Percentiles rank a stretch among this genome's conserved stretches.
Conservation (phyloP, 2,113 vertebrate species). For the Haemorhous mexicanus region DNA sequence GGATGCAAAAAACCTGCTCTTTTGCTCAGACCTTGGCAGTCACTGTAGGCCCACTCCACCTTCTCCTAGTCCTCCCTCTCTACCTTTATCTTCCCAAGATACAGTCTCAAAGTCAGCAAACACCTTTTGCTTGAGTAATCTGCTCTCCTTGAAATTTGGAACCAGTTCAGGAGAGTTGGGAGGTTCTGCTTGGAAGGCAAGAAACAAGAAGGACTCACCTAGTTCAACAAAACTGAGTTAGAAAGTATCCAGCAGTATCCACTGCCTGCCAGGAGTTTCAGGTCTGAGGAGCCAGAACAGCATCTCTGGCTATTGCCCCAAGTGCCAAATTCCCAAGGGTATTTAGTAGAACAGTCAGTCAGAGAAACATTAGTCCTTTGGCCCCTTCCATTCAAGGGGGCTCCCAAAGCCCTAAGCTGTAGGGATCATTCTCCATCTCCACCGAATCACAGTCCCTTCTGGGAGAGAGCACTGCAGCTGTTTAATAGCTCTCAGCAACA, state of each 20-base stretch:
- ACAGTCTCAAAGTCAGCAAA: background rate
- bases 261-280: background rate
- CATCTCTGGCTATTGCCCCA: background rate
- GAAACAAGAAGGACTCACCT: background rate
- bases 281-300: background rate
- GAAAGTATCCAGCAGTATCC: background rate
- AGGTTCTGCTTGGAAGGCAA: background rate
- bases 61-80: background rate
- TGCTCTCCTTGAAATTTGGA: background rate
- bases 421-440: background rate
- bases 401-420: background rate
- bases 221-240: background rate
- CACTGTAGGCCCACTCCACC: background rate
- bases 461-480: conserved; percentile 2
- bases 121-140: conserved; percentile 15
- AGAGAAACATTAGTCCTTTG: background rate
- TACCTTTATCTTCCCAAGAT: background rate
- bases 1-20: conserved; percentile 61
- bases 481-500: conserved; percentile 19
- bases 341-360: background rate
- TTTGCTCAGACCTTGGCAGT: conserved; percentile 45
- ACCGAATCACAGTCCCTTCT: background rate
- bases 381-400: background rate
- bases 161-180: background rate
- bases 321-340: background rate